A percentile compares a stretch with the other conserved stretches of the same genome.
phyloP scores from a whole-genome alignment of 2,888 invertebrate species.

The Julus scandinavius region DNA sequence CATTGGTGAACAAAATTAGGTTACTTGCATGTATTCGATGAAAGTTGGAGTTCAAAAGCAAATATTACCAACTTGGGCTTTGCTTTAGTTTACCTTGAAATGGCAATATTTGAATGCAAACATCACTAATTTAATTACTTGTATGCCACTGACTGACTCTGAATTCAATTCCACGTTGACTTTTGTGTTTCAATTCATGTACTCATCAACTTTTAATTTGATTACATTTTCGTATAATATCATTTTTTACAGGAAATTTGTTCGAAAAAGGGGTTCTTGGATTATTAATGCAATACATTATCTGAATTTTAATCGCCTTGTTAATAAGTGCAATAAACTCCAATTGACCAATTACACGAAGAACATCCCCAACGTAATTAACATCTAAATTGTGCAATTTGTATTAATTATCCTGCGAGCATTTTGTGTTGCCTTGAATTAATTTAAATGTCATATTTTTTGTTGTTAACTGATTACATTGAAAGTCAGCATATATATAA shows the following conservation, averaged over 20 bases:
- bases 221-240: not conserved
- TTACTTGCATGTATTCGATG: not conserved
- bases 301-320: not conserved
- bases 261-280: not conserved
- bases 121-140: not conserved
- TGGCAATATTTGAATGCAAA: not conserved
- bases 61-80: not conserved
- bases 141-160: not conserved
- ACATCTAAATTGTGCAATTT: too few species aligned
- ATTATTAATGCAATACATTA: not conserved
- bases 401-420: too few species aligned
- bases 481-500: too few species aligned
- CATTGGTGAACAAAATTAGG: not conserved
- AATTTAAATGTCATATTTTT: too few species aligned
- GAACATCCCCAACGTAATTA: not conserved
- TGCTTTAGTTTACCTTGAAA: not conserved
- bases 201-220: not conserved
- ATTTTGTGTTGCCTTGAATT: too few species aligned
- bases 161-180: not conserved
- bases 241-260: not conserved
- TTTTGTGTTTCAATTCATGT: not conserved
- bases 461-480: too few species aligned
- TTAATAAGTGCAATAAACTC: not conserved
- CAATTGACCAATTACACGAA: not conserved
- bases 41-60: not conserved